Base-by-base conservation (phyloP, 2,113 vertebrate species). In the Eurypyga helias region DNA sequence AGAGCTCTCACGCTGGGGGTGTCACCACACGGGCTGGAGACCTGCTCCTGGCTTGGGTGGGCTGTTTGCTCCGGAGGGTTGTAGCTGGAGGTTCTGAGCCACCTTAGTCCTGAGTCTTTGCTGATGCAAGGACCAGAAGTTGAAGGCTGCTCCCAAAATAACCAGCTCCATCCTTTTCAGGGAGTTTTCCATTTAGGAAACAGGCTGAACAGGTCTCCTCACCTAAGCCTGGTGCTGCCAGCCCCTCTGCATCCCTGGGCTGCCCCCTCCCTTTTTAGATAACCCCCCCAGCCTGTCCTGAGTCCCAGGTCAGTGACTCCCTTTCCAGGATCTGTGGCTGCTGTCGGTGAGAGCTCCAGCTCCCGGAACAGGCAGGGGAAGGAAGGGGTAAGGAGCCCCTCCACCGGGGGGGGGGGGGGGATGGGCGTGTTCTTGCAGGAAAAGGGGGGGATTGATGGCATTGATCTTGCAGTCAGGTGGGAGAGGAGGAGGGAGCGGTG, bases 371-470 rank as follows among this genome's bases (percentile, higher is more conserved):
- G 19, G 38, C 70, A 73, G 87, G 75, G 61, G 13, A 49, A 21
- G 66, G 80, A 95, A 65, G 84, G 46, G 87, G 93, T 95, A 93
- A 93, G 1, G 5, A 57, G 48, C 48, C 23, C 45, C 38, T 73
- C 45, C 1, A 0, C 0, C 24, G 41, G 46, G 38, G 49, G 83
- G 0, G 21, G 17, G 36, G n/a, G n/a, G n/a, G n/a, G n/a, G n/a
- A n/a, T n/a, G n/a, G n/a, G n/a, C n/a, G n/a, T n/a, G n/a, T n/a
- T n/a, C n/a, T n/a, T n/a, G n/a, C n/a, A n/a, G n/a, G n/a, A n/a
- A n/a, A n/a, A n/a, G n/a, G n/a, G n/a, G n/a, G n/a, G n/a, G n/a
- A n/a, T n/a, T n/a, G n/a, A 10, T 29, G 80, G 84, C 29, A 45
- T 70, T 11, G 83, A 93, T 93, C 70, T 55, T 18, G 17, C 9